These are phyloP conservation scores for Oryzias melastigma DNA, from an alignment of 2,113 vertebrate species.

Conservation along the genomic window DNA sequence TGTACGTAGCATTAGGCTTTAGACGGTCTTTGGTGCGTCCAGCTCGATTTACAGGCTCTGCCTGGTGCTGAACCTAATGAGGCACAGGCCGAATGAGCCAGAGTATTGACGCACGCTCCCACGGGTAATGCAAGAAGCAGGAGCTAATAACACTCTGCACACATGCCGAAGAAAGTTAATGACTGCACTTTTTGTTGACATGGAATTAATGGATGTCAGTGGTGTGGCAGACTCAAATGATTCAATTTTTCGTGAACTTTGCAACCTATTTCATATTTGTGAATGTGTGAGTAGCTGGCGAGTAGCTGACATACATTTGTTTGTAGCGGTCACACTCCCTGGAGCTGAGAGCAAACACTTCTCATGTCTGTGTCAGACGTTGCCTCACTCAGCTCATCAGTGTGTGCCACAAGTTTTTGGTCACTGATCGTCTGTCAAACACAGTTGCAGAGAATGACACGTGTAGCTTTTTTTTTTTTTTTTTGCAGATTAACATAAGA, in stretches of 20 bases:
- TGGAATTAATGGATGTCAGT: not conserved
- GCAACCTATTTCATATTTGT: no score
- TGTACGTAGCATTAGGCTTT: no score
- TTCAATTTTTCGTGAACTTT: no score
- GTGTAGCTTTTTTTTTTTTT: slow-evolving; percentile 3
- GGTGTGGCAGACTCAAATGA: not conserved
- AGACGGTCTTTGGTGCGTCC: slow-evolving; percentile 13
- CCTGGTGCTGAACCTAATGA: slow-evolving; percentile 46
- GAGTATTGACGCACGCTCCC: slow-evolving; percentile 44
- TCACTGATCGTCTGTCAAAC: slow-evolving; percentile 31
- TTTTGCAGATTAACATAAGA: not conserved
- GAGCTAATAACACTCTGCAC: slow-evolving; percentile 37
- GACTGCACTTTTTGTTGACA: not conserved
- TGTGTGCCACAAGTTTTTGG: not conserved
- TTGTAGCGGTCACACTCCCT: slow-evolving; percentile 9
- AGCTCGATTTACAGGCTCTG: slow-evolving; percentile 27
- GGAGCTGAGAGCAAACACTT: slow-evolving; percentile 23
- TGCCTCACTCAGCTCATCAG: slow-evolving; percentile 10
- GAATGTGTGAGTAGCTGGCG: no score
- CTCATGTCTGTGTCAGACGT: slow-evolving; percentile 17
- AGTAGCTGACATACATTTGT: not conserved
- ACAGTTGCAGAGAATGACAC: slow-evolving; percentile 2
- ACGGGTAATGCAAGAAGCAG: slow-evolving; percentile 41
- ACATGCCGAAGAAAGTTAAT: slow-evolving; percentile 9
- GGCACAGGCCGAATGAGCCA: slow-evolving; percentile 42